A percentile compares a stretch with the other conserved stretches of the same genome.
Evolutionary conservation across 2,797 vertebrate species (phyloP).

Genomic region (Paratrypauchen microcephalus): DNA sequence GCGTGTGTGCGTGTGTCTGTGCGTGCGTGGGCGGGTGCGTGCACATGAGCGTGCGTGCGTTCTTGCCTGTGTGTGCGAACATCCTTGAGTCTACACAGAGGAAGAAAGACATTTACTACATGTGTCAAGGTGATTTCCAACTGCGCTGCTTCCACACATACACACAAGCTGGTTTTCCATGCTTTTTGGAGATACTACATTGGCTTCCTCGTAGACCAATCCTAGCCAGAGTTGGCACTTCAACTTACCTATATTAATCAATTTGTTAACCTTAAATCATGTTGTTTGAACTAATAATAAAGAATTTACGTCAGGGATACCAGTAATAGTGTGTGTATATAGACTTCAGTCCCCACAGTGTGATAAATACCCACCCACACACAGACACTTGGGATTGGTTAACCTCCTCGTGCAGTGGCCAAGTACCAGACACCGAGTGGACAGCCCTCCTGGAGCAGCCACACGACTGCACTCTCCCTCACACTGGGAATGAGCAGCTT

Average conservation of each 20-base stretch:
- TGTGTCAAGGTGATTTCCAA: conserved; percentile 69
- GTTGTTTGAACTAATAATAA: no score
- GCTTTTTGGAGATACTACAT: no score
- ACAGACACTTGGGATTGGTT: conserved; percentile 46
- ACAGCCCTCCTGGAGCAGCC: conserved; percentile 26
- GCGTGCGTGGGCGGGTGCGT: no score
- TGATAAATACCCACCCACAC: conserved; percentile 12
- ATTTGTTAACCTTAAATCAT: no score
- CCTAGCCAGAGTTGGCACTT: no score
- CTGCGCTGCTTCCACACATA: conserved; percentile 44
- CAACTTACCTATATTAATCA: no score
- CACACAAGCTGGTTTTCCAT: not conserved
- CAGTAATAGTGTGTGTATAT: no score
- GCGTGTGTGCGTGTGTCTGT: not conserved
- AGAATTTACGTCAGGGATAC: no score
- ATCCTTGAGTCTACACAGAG: conserved; percentile 54
- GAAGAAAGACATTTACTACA: conserved; percentile 72
- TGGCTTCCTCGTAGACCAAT: no score
- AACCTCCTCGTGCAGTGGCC: conserved; percentile 44
- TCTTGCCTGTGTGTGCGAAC: conserved; percentile 1
- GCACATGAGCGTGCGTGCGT: not conserved
- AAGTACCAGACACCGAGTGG: conserved; percentile 40
- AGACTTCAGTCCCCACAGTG: no score
- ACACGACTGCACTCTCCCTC: conserved; percentile 22
- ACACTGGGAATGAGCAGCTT: conserved; percentile 16